phyloP scores from a whole-genome alignment of 2,888 invertebrate species.

The Argynnis bischoffii region DNA sequence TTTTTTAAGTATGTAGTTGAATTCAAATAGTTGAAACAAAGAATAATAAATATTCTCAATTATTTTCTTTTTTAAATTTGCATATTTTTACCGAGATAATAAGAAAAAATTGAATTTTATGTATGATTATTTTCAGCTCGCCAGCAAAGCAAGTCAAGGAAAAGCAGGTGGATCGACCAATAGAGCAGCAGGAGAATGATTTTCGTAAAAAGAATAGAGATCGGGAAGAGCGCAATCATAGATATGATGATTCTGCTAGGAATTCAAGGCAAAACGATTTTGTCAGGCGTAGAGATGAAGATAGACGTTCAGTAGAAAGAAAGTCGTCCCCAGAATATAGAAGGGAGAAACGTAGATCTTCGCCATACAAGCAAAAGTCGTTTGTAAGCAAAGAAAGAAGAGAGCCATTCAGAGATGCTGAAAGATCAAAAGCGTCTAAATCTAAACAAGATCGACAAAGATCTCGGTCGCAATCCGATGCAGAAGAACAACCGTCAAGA shows the following conservation, averaged over 20 bases:
- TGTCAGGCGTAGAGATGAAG: constrained; percentile 57
- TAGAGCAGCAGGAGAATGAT: constrained; percentile 61
- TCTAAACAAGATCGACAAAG: constrained; percentile 58
- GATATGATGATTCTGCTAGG: constrained; percentile 58
- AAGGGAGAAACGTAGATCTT: constrained; percentile 37
- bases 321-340: constrained; percentile 58
- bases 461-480: constrained; percentile 56
- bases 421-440: constrained; percentile 49
- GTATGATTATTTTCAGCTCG: constrained; percentile 59
- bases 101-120: not conserved
- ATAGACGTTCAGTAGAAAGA: constrained; percentile 51
- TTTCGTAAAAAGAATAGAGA: constrained; percentile 65
- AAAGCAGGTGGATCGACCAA: constrained; percentile 59
- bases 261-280: constrained; percentile 50
- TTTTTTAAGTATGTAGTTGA: too few species aligned
- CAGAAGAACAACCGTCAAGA: constrained; percentile 48
- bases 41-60: not conserved
- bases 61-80: not conserved
- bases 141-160: constrained; percentile 65
- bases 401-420: constrained; percentile 54
- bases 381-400: constrained; percentile 63
- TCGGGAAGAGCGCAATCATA: constrained; percentile 68
- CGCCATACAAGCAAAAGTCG: constrained; percentile 52
- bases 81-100: not conserved
- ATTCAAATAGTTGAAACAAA: too few species aligned